phyloP scores from a whole-genome alignment of 1,140 invertebrate species.

The Euborellia annulipes region DNA sequence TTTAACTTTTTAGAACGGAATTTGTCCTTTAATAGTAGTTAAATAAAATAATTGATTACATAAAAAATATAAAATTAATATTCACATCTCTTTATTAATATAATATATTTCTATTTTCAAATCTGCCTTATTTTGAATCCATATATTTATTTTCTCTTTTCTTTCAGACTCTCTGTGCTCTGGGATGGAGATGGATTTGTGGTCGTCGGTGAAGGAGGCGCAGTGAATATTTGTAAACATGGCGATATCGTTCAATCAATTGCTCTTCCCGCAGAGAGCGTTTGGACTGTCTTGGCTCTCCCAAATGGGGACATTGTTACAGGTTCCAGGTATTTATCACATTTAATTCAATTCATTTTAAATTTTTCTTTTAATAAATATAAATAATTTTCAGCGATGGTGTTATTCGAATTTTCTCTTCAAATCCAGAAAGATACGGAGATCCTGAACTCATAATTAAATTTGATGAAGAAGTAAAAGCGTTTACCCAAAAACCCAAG shows the following conservation, averaged over 20 bases:
- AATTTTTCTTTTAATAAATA: too few relatives aligned
- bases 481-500: conserved; percentile 36
- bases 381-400: conserved; percentile 52
- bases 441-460: conserved; percentile 36
- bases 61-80: too few relatives aligned
- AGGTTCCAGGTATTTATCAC: conserved; percentile 40
- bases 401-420: conserved; percentile 67
- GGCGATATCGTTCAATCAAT: conserved; percentile 53
- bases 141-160: background rate
- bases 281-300: conserved; percentile 73
- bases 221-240: conserved; percentile 67
- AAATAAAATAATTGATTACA: too few relatives aligned
- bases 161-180: conserved; percentile 3
- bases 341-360: conserved; percentile 3
- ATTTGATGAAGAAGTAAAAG: conserved; percentile 56
- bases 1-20: too few relatives aligned
- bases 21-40: too few relatives aligned
- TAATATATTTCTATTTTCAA: too few relatives aligned
- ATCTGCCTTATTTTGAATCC: background rate
- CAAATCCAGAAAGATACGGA: conserved; percentile 47
- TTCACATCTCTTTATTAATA: too few relatives aligned
- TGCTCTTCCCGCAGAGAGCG: conserved; percentile 62
- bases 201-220: conserved; percentile 72
- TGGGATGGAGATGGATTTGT: conserved; percentile 45
- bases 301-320: conserved; percentile 80